Percentiles rank a stretch among this genome's conserved stretches.
These are phyloP conservation scores for Lathamus discolor DNA, from an alignment of 2,113 vertebrate genomes.

Conservation along the genomic window DNA sequence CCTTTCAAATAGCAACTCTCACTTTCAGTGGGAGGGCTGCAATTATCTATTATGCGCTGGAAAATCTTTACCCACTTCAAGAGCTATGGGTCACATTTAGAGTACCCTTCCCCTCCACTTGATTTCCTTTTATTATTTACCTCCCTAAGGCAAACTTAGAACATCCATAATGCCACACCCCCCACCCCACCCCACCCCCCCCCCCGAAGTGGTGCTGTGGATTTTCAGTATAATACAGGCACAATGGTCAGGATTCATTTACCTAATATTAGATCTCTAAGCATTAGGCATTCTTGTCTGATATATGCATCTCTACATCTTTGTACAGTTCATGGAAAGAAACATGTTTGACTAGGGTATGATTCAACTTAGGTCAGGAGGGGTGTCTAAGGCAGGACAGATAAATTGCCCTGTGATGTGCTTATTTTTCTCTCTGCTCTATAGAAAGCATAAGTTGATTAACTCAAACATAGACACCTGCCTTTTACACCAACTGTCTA, in stretches of 20 bases:
- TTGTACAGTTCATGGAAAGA: not conserved
- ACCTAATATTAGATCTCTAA: not conserved
- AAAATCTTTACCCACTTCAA: not conserved
- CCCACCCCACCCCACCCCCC: too few species aligned
- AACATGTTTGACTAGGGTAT: not conserved
- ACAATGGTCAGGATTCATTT: not conserved
- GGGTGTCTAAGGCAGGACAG: not conserved
- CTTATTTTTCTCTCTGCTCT: not conserved
- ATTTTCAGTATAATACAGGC: not conserved
- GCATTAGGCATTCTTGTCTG: not conserved
- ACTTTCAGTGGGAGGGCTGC: not conserved
- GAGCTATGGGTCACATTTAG: not conserved
- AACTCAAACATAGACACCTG: slow-evolving; percentile 24
- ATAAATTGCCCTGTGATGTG: not conserved
- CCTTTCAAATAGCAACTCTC: not conserved
- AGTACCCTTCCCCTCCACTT: not conserved
- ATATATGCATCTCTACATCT: not conserved
- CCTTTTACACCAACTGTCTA: not conserved
- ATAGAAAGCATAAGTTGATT: not conserved
- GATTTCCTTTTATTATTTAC: not conserved
- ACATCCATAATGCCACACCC: not conserved
- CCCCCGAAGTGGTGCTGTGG: not conserved
- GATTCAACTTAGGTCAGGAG: not conserved
- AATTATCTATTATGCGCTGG: not conserved
- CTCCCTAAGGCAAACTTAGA: not conserved